Base-by-base conservation (phyloP, 2,888 invertebrate genomes). In the Myopa testacea region DNA sequence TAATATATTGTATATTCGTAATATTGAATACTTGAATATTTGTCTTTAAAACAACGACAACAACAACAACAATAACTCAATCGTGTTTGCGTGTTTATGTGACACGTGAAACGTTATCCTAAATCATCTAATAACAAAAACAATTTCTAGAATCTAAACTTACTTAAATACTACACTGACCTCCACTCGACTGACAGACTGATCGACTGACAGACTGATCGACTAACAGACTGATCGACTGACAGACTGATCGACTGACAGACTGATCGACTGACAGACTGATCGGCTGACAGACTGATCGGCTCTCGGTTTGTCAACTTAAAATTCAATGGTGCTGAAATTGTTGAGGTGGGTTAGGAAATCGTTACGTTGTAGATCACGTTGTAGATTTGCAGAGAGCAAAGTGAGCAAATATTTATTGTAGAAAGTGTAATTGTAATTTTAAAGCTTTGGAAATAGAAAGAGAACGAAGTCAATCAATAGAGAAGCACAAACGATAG, bases 291-390 rank as follows among this genome's bases (percentile, higher is more conserved):
- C 83, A 82, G 26, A 26, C 65, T 40, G 67, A 75, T 3, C 37
- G 67, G 55, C 8, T 37, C 16, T 19, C 62, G 14, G 75, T 8
- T 75, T 37, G 75, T 52, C 58, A 34, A 8, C 14, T 6, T 5
- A 55, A 55, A 14, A 55, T 8, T 12, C 8, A 55, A 19, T 73
- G 86, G 82, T 84, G 88, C 88, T 88, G 87, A 87, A 88, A 88
- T 88, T 88, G 87, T 88, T 88, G 88, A 88, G 88, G 88, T 88
- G 88, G 88, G 88, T 88, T 88, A 88, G 87, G 88, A 88, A 88
- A 88, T 85, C 85, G 87, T 87, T 87, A 87, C 86, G 86, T 85
- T 85, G 85, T 82, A 76, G 82, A 78, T 62, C 71, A 77, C 52
- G 16, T 38, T n/a, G 26, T 19, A n/a, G n/a, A n/a, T n/a, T n/a